Base-by-base conservation (phyloP, 2,888 invertebrate species). In the Magallana nippona region DNA sequence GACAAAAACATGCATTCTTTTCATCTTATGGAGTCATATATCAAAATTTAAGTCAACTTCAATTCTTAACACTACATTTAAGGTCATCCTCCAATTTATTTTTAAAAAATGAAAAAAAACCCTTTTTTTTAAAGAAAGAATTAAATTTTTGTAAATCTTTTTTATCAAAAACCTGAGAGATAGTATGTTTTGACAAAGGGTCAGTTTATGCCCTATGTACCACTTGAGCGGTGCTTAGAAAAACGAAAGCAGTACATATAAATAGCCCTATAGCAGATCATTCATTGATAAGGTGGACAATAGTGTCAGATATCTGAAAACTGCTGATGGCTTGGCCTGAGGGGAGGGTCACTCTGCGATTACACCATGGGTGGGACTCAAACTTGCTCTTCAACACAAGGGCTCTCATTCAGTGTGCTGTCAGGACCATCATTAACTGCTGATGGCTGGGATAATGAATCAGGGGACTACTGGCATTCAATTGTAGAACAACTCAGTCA, bases 311-410 rank as follows among this genome's bases (percentile, higher is more conserved):
- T 71, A 22, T 71, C 71, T 71, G 13, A 22, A 27, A 22, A 11
- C 71, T 15, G 15, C 71, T 71, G 71, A 71, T 71, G 71, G 32
- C 13, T 22, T 10, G 22, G 71, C 71, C 71, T 71, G 71, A 22
- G 71, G 71, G 71, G 71, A 71, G 71, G 71, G 71, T 13, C 71
- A 11, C 32, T 71, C 27, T 15, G 11, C 32, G 71, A 71, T 71
- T 71, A 71, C 71, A 71, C 71, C 71, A 71, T 71, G 71, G 71
- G 71, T 71, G 71, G 71, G 71, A 71, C 71, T 22, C 27, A 27
- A 71, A 71, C 32, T 71, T 71, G 71, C 32, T 71, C 32, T 27
- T 22, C 15, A 71, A 71, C 27, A 71, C 71, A 71, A 71, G 71
- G 71, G 13, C 15, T 71, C 71, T 22, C 71, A 5, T 71, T 71